These are phyloP conservation scores for Melanotaenia parkinsoni DNA, from an alignment of 2,797 vertebrate genomes.

Conservation along the genomic window DNA sequence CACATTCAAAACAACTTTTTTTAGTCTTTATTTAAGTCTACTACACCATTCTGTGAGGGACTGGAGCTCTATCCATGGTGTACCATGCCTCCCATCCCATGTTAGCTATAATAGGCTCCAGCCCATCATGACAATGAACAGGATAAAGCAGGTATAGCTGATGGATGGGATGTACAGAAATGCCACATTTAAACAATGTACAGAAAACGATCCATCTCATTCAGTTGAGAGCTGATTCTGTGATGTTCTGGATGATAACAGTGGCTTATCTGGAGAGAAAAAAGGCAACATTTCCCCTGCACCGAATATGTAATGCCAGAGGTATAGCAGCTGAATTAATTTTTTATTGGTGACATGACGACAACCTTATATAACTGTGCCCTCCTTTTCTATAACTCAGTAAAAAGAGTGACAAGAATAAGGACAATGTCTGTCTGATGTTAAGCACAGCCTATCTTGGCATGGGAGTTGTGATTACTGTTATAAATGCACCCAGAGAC, in stretches of 20 bases:
- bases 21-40: neutral
- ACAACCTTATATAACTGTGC: slow-evolving; percentile 77
- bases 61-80: neutral
- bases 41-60: neutral
- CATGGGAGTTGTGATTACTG: slow-evolving; percentile 36
- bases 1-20: neutral
- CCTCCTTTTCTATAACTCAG: slow-evolving; percentile 68
- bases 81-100: neutral
- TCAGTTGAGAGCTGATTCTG: slow-evolving; percentile 28
- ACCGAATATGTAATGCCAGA: slow-evolving; percentile 61
- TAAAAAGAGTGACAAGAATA: slow-evolving; percentile 60
- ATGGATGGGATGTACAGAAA: slow-evolving; percentile 8
- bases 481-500: slow-evolving; percentile 31
- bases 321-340: slow-evolving; percentile 67
- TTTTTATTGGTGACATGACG: slow-evolving; percentile 71
- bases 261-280: slow-evolving; percentile 22
- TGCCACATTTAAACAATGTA: neutral
- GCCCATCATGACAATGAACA: neutral
- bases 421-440: slow-evolving; percentile 64
- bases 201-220: slow-evolving; percentile 8
- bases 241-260: slow-evolving; percentile 22
- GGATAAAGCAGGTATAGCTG: neutral
- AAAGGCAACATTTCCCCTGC: slow-evolving; percentile 36
- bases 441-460: slow-evolving; percentile 58
- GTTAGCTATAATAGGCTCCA: neutral